Evolutionary conservation across 2,888 invertebrate genomes (phyloP), one percentile per base, ranked within the genome.

Genomic region (Masnerella sp.): DNA sequence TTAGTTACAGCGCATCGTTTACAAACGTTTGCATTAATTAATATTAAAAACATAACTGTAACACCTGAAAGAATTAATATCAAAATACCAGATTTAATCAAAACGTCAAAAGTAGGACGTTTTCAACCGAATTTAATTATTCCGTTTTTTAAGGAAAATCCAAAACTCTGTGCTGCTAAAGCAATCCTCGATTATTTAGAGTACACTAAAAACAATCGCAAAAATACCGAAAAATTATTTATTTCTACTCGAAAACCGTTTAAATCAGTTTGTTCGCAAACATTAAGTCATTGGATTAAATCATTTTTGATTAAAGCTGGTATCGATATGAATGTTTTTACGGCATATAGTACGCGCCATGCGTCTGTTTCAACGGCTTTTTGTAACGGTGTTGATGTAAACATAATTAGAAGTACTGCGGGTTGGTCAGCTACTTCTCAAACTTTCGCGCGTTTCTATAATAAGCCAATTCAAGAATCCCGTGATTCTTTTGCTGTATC

Each of bases 401-500:
- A n/a, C 9, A 12, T n/a, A n/a, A 34, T 34, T 34, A 34, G 34
- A 11, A 4, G 34, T 34, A 34, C 34, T 11, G 34, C 34, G n/a
- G n/a, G 9, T 34, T 34, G 34, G 34, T 34, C 34, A 25, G 25
- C 4, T 7, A 25, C 25, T 5, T 25, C 25, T 25, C 25, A 25
- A 25, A 25, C 25, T 5, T 25, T 25, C 7, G 25, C 25, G 25
- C 7, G 25, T 4, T 25, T 25, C 7, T 25, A 25, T 25, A 25
- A 25, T 25, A 25, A 5, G 34, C 34, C n/a, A 34, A n/a, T 34
- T 34, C 34, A 34, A 34, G 34, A 34, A 7, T 11, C 9, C 3
- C 34, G 34, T 8, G 34, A 34, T 34, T 34, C 34, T 34, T 34
- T 34, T 34, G 34, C 34, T 34, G 3, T 34, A 34, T 11, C 25